Base-by-base conservation (phyloP, 2,113 vertebrate genomes). In the Willisornis vidua region DNA sequence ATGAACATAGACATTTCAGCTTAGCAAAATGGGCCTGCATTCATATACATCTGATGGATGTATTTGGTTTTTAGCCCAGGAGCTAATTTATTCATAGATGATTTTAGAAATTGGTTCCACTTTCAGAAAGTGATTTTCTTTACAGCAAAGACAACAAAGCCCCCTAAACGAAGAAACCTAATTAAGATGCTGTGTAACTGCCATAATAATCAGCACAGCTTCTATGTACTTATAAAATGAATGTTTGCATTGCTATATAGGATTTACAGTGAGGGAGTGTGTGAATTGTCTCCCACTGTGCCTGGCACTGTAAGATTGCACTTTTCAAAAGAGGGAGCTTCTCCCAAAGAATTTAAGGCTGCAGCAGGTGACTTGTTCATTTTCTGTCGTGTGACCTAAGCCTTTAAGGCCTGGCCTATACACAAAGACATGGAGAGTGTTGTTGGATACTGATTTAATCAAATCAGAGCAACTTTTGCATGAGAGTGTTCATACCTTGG, bases 31-130 rank as follows among this genome's bases (percentile, higher is more conserved):
- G 20, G 43, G 52, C 66, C 45, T 76, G 54, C 19, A 52, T 52
- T 78, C 54, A 13, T 9, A 2, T 29, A 49, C 14, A 54, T 72
- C 65, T 85, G 62, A 37, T 35, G 45, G 66, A 18, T 91, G 25
- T 6, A 41, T 82, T 65, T 79, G 80, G 77, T 49, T 92, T 20
- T 82, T 81, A 52, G 73, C 73, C 77, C 45, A 81, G 87, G n/a
- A 65, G 18, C 45, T 61, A 78, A 71, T 78, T 92, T 85, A 94
- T 93, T 74, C 68, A n/a, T 49, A 29, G 68, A 87, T 31, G 16
- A 91, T 89, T 94, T 95, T 49, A 94, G 86, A 94, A 87, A 94
- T 72, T 57, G n/a, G 52, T 82, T 89, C 70, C 49, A 72, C 45
- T 79, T 35, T 52, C 61, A 59, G 63, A 90, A 88, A 76, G 46